These are phyloP conservation scores for Bombus breviceps DNA, from an alignment of 1,140 invertebrate species.

Conservation along the genomic window DNA sequence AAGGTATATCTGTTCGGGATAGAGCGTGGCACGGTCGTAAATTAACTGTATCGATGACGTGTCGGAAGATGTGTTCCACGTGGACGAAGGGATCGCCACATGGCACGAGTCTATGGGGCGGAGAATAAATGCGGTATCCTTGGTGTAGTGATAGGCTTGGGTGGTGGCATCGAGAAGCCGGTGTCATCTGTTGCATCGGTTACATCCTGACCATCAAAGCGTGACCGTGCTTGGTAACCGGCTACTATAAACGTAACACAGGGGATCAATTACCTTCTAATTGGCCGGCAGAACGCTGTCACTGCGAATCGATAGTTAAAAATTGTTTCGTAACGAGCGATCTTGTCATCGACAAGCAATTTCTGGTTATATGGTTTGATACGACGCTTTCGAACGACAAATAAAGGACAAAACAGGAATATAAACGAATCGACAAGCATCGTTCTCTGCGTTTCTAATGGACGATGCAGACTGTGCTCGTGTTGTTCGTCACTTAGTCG, in stretches of 20 bases:
- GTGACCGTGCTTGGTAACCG: slow-evolving; percentile 70
- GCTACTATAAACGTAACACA: slow-evolving; percentile 60
- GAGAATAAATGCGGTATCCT: slow-evolving; percentile 68
- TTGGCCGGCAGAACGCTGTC: slow-evolving; percentile 50
- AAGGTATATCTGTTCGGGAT: background rate
- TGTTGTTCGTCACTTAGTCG: no score
- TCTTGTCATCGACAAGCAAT: background rate
- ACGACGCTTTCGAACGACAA: no score
- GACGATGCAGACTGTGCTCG: no score
- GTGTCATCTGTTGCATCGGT: slow-evolving; percentile 82
- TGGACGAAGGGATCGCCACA: slow-evolving; percentile 73
- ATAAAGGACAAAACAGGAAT: no score
- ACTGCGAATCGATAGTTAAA: background rate
- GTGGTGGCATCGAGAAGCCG: slow-evolving; percentile 69
- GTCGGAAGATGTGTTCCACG: slow-evolving; percentile 67
- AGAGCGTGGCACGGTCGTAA: slow-evolving; percentile 59
- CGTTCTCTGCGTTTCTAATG: no score
- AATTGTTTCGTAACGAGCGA: slow-evolving; percentile 5
- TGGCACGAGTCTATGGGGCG: slow-evolving; percentile 71
- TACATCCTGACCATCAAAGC: slow-evolving; percentile 69
- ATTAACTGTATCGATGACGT: slow-evolving; percentile 76
- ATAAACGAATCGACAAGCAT: no score
- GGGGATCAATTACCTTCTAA: slow-evolving; percentile 73
- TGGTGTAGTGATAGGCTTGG: slow-evolving; percentile 59
- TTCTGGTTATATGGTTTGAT: background rate